These are phyloP conservation scores for Leptobrachium leishanense DNA, from an alignment of 2,113 vertebrate genomes.

Conservation along the genomic window DNA sequence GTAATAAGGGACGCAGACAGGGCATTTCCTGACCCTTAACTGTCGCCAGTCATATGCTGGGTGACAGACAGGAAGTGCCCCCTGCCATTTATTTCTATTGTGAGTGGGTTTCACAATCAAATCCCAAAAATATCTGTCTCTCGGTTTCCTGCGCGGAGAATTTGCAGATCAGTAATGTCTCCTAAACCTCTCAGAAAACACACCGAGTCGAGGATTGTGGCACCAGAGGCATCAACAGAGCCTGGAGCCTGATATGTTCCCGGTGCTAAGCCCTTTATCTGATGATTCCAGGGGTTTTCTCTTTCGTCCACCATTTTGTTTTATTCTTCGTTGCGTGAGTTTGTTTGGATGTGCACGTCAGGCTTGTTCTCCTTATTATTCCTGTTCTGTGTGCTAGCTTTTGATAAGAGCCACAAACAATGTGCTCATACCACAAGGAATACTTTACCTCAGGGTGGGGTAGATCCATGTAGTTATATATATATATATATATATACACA, in stretches of 20 bases:
- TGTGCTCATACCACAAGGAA: not conserved
- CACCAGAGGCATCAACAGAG: not conserved
- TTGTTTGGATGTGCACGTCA: not conserved
- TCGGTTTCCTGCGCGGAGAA: slow-evolving; percentile 38
- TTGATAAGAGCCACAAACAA: not conserved
- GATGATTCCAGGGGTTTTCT: not conserved
- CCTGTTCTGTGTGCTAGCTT: not conserved
- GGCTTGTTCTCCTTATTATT: not conserved
- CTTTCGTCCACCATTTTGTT: not conserved
- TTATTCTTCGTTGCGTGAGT: not conserved
- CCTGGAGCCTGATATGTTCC: not conserved
- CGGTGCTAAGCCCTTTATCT: not conserved
- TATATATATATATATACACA: too few species aligned
- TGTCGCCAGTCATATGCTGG: slow-evolving; percentile 47
- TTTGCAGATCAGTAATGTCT: slow-evolving; percentile 34
- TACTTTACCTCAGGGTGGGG: not conserved
- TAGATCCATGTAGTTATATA: too few species aligned
- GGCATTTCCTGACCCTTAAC: slow-evolving; percentile 44
- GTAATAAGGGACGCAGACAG: slow-evolving; percentile 40
- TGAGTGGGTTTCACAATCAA: slow-evolving; percentile 42
- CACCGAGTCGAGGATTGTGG: not conserved
- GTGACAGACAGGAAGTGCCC: slow-evolving; percentile 47
- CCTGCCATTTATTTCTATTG: slow-evolving; percentile 48
- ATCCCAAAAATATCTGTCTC: slow-evolving; percentile 49
- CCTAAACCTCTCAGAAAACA: slow-evolving; percentile 21